Conservation (phyloP, 2,797 vertebrate genomes). For the Amniataba percoides region DNA sequence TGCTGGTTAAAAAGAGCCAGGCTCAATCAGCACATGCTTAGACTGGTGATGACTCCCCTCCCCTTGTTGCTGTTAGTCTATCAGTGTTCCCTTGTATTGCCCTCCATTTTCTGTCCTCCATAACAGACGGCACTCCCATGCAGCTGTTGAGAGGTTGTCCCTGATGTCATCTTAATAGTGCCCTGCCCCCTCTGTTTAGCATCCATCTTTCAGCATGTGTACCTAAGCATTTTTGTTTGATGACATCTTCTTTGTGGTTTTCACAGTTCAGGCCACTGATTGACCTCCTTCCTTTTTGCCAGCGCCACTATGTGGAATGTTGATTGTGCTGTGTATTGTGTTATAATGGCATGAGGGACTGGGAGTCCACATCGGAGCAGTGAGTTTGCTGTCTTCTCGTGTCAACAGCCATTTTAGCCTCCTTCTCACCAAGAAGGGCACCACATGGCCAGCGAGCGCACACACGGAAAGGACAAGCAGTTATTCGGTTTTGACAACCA, state of each 20-base stretch:
- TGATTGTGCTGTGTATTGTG: conserved; percentile 49
- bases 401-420: conserved; percentile 76
- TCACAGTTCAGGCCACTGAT: conserved; percentile 73
- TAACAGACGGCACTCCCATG: conserved; percentile 82
- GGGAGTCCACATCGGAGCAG: conserved; percentile 51
- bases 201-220: conserved; percentile 81
- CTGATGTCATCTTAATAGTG: conserved; percentile 84
- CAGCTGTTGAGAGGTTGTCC: conserved; percentile 86
- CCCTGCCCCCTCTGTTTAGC: conserved; percentile 82
- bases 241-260: conserved; percentile 83
- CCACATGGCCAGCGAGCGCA: conserved; percentile 75
- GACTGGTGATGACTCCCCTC: conserved; percentile 79
- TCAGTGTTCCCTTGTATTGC: conserved; percentile 84
- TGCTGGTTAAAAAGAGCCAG: conserved; percentile 80
- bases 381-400: conserved; percentile 69
- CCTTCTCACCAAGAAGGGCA: conserved; percentile 71
- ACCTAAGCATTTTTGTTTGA: conserved; percentile 86
- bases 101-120: conserved; percentile 77
- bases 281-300: conserved; percentile 53
- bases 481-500: conserved; percentile 83
- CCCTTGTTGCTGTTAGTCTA: conserved; percentile 84
- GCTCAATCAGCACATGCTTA: conserved; percentile 87
- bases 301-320: conserved; percentile 58
- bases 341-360: conserved; percentile 56
- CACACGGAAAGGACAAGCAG: conserved; percentile 72